Base-by-base conservation (phyloP, 2,113 vertebrate species). In the Herpetotheres cachinnans region DNA sequence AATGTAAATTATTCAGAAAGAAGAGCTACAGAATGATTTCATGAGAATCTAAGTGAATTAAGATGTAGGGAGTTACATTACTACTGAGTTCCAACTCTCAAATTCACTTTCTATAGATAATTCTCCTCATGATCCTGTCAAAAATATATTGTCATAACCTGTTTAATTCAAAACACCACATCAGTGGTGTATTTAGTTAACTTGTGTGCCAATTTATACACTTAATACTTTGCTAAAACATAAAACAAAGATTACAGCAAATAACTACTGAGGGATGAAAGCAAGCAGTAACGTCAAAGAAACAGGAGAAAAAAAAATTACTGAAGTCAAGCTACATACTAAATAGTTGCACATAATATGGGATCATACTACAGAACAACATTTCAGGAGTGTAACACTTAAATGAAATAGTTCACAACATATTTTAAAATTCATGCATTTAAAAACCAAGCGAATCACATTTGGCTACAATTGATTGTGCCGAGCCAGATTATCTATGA, bases 141-240 rank as follows among this genome's bases (percentile, higher is more conserved):
- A 32, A 82, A 84, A 47, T 13, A 71, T 0, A 3, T 17, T 56
- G 29, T 32, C 17, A 76, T 9, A 36, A 58, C 24, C 26, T 16
- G 0, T 55, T 65, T 42, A 86, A 71, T 56, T 84, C 20, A 47
- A 59, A 63, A 55, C 14, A 26, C 10, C 65, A 44, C 18, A 36
- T 19, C 16, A 78, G 24, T 15, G 10, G n/a, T 30, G 29, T 32
- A 49, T 67, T 34, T 36, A 65, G 16, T 70, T 73, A 38, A 73
- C 34, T 7, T 44, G 90, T 93, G 96, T 96, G 89, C 85, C 97
- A 97, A 30, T 96, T 86, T 95, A 98, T 97, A 96, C 91, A 96
- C 95, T 18, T 56, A 86, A 42, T 79, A 47, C 56, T 89, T 89
- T 66, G 83, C 79, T 95, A 86, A 76, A 96, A 89, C 72, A 54